Conservation (phyloP, 2,113 vertebrate species). For the Mustela lutreola region DNA sequence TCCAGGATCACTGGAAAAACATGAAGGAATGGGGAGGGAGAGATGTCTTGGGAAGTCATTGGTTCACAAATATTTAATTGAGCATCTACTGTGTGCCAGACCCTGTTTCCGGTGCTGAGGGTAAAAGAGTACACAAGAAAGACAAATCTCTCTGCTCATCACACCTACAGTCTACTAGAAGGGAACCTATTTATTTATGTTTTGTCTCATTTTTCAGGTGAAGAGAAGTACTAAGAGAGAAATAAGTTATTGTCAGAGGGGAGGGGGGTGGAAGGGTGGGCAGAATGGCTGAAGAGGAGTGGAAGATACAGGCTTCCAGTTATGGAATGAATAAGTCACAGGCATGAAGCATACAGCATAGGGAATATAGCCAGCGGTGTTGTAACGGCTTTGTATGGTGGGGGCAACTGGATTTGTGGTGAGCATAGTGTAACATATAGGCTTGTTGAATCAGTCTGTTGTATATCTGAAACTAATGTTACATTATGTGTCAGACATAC, state of each 20-base stretch:
- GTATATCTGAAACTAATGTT: not conserved
- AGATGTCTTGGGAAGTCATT: not conserved
- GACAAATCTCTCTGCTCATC: not conserved
- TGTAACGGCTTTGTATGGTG: not conserved
- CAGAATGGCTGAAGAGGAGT: not conserved
- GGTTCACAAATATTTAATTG: not conserved
- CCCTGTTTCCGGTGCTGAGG: not conserved
- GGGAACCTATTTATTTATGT: not conserved
- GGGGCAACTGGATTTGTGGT: not conserved
- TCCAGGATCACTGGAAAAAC: not conserved
- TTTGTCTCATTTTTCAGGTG: constrained; percentile 5
- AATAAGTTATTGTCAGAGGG: not conserved
- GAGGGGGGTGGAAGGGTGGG: not conserved
- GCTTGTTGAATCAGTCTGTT: not conserved
- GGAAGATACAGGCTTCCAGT: not conserved
- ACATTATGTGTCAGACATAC: not conserved
- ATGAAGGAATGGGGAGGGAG: not conserved
- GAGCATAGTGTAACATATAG: not conserved
- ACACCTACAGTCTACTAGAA: not conserved
- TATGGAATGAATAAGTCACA: not conserved
- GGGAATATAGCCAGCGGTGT: not conserved
- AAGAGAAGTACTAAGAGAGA: not conserved
- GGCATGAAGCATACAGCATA: not conserved
- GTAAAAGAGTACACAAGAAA: not conserved
- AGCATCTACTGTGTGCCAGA: not conserved